phyloP scores from a whole-genome alignment of 2,113 vertebrate genomes.

The Eubucco bourcierii region DNA sequence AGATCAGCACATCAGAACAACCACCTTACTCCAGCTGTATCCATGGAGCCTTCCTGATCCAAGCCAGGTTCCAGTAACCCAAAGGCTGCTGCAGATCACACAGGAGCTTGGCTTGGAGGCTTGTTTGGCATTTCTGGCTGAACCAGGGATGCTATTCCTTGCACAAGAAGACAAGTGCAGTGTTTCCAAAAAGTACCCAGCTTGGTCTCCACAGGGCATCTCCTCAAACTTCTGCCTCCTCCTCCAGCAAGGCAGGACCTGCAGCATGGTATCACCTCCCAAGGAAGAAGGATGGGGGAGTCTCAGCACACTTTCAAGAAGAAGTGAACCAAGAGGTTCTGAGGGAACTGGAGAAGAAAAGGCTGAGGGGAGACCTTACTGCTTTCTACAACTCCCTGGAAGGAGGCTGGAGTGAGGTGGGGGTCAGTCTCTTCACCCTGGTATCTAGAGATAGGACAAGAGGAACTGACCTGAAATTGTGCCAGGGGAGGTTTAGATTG shows the following conservation, averaged over 20 bases:
- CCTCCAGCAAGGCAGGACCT: neutral
- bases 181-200: neutral
- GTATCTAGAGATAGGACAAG: too few species aligned
- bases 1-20: neutral
- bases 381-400: too few species aligned
- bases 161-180: neutral
- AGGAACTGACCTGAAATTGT: too few species aligned
- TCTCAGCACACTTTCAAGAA: neutral
- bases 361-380: too few species aligned
- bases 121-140: neutral
- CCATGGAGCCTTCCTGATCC: neutral
- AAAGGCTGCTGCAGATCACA: neutral
- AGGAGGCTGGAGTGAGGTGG: too few species aligned
- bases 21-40: neutral
- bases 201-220: neutral
- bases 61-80: neutral
- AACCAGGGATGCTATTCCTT: neutral
- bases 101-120: neutral
- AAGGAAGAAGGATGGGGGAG: neutral
- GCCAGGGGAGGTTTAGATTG: too few species aligned
- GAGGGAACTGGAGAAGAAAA: too few species aligned
- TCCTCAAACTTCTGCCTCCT: neutral
- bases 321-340: neutral
- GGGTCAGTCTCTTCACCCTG: too few species aligned
- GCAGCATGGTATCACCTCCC: rapidly evolving